Base-by-base conservation (phyloP, 2,888 invertebrate species). In the Diaperis boleti region DNA sequence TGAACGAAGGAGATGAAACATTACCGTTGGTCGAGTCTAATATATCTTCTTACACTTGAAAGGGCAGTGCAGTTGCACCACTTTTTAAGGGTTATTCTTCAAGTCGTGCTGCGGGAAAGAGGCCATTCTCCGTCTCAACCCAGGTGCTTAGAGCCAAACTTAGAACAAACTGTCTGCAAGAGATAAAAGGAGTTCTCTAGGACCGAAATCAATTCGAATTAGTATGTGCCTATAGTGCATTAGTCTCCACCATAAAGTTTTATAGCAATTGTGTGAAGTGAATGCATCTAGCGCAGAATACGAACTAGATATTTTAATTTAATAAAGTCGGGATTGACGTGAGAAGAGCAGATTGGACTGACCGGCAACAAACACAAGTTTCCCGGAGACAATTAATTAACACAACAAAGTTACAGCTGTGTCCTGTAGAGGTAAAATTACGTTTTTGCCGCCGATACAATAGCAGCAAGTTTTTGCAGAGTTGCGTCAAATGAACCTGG, bases 81-180 rank as follows among this genome's bases (percentile, higher is more conserved):
- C 22, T 52, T 52, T 52, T 52, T 33, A 49, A 39, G 52, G 11
- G 29, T 54, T 54, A 54, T 54, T 42, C 54, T 44, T 57, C 22
- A 45, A 45, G 45, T 45, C 18, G 14, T 39, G 45, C 20, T 44
- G 37, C n/a, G 20, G 20, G 45, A 57, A 56, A 31, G 35, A 17
- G 29, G 26, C 41, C 54, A 45, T 26, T 57, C 37, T 22, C 37
- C 45, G 14, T 15, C 35, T 22, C 45, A 22, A 57, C 18, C 35
- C 45, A 57, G 57, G 57, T 57, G 57, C 57, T 57, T 57, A 47
- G 7, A 26, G 57, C 33, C 57, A 57, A 47, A 57, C 45, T 57
- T 57, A 22, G 57, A 57, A 57, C 57, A 47, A 57, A 57, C 55
- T 55, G 55, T 44, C 55, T 55, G 55, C 42, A 44, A 44, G 55